phyloP scores from a whole-genome alignment of 2,888 invertebrate genomes.

The Drosophila emarginata region DNA sequence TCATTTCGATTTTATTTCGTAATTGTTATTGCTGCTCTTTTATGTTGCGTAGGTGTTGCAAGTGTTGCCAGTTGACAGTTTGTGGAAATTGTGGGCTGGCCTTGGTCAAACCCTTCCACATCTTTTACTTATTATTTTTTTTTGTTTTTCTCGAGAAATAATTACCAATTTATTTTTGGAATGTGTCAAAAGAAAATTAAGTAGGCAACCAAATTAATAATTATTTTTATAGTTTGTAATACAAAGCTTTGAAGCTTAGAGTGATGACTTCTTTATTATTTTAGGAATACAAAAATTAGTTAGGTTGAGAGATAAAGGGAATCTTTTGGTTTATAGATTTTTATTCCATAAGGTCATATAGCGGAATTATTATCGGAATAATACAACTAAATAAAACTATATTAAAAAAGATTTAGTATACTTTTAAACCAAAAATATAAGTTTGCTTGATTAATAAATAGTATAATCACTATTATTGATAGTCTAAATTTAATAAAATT shows the following conservation, averaged over 20 bases:
- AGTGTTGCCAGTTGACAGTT: constrained; percentile 68
- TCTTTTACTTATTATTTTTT: background rate
- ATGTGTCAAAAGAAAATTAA: background rate
- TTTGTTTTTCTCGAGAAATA: constrained; percentile 6
- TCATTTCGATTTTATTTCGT: constrained; percentile 66
- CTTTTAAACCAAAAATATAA: too few relatives aligned
- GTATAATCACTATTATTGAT: too few relatives aligned
- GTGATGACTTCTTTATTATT: background rate
- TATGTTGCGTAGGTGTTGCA: constrained; percentile 63
- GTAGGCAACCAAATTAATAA: background rate
- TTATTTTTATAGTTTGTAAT: background rate
- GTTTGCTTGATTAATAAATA: too few relatives aligned
- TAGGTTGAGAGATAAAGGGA: too few relatives aligned
- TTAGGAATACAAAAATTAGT: background rate
- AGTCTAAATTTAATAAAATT: too few relatives aligned
- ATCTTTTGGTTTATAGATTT: too few relatives aligned
- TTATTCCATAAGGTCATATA: too few relatives aligned
- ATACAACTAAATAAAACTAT: too few relatives aligned
- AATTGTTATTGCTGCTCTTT: constrained; percentile 38
- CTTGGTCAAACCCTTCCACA: constrained; percentile 47
- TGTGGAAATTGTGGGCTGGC: constrained; percentile 41
- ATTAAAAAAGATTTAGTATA: too few relatives aligned
- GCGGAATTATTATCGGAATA: too few relatives aligned
- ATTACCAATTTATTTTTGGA: constrained; percentile 17
- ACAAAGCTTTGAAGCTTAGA: background rate